Conservation (phyloP, 2,888 invertebrate genomes). For the Nomada ruficornis region DNA sequence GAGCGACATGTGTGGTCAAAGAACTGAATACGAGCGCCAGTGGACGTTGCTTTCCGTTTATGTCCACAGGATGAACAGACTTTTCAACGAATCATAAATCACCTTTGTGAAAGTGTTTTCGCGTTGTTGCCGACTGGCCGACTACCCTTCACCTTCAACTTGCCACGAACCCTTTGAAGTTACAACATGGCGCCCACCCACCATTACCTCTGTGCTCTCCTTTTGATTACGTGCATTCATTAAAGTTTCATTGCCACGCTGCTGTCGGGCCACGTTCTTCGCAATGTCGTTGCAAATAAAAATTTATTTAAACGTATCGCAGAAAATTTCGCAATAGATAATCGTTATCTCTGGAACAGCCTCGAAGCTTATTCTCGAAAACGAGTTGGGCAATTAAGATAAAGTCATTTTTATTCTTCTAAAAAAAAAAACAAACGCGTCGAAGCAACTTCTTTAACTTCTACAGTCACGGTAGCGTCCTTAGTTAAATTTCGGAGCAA, state of each 20-base stretch:
- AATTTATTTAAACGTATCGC: too few species aligned
- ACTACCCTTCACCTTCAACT: constrained; percentile 33
- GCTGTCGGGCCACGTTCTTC: too few species aligned
- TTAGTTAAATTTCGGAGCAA: constrained; percentile 27
- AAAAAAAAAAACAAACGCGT: too few species aligned
- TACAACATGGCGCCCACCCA: neutral
- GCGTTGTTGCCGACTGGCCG: constrained; percentile 3
- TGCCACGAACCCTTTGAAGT: constrained; percentile 17
- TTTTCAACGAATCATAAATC: constrained; percentile 21
- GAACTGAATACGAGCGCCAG: neutral
- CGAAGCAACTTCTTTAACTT: neutral
- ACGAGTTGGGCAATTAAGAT: neutral
- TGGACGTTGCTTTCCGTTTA: neutral
- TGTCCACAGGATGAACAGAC: constrained; percentile 12
- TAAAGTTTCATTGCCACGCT: neutral
- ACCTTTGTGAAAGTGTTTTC: constrained; percentile 20
- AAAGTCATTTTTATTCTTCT: too few species aligned
- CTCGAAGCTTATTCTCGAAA: neutral
- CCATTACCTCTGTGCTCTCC: too few species aligned
- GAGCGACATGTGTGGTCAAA: neutral
- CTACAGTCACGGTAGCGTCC: constrained; percentile 17
- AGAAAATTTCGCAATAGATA: too few species aligned
- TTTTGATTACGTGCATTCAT: neutral
- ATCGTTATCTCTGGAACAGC: too few species aligned
- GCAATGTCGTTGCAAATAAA: too few species aligned